A percentile compares a stretch with the other conserved stretches of the same genome.
Evolutionary conservation across 2,797 vertebrate genomes (phyloP).

Genomic region (Thunnus albacares): DNA sequence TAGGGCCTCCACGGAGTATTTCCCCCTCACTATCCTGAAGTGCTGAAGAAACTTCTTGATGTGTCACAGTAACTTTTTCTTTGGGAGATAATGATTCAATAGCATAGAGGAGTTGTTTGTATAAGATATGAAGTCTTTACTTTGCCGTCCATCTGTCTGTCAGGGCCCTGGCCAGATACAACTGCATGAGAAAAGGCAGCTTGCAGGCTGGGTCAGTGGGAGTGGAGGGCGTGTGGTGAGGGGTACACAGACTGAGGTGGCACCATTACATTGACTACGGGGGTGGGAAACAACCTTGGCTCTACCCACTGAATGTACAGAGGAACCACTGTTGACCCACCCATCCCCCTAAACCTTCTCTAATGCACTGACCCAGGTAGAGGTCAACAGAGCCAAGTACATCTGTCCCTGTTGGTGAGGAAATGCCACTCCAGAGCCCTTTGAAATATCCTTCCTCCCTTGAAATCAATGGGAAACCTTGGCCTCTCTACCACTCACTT

Average conservation of each 20-base stretch:
- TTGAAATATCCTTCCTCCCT: conserved; percentile 43
- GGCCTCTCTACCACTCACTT: conserved; percentile 55
- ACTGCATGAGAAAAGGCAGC: conserved; percentile 78
- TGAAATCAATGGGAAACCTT: conserved; percentile 59
- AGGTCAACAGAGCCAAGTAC: conserved; percentile 75
- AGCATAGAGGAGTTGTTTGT: conserved; percentile 75
- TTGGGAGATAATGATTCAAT: conserved; percentile 72
- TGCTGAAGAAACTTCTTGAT: conserved; percentile 73
- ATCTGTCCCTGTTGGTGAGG: conserved; percentile 65
- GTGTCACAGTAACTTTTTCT: conserved; percentile 67
- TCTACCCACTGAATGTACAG: conserved; percentile 85
- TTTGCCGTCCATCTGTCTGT: conserved; percentile 70
- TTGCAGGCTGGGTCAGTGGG: conserved; percentile 64
- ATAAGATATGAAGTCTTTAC: conserved; percentile 74
- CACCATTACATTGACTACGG: conserved; percentile 41
- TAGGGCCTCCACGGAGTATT: conserved; percentile 69
- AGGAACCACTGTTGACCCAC: conserved; percentile 75
- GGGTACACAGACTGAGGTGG: conserved; percentile 58
- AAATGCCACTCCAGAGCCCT: conserved; percentile 62
- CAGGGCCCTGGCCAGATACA: conserved; percentile 55
- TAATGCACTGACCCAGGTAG: conserved; percentile 78
- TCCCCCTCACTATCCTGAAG: conserved; percentile 69
- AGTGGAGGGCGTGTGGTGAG: conserved; percentile 50
- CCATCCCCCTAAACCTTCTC: conserved; percentile 60
- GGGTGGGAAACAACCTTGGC: conserved; percentile 63